A percentile compares a stretch with the other conserved stretches of the same genome.
These are phyloP conservation scores for Palythoa grandis DNA, from an alignment of 92 coral and sea anemone species.

Conservation along the genomic window DNA sequence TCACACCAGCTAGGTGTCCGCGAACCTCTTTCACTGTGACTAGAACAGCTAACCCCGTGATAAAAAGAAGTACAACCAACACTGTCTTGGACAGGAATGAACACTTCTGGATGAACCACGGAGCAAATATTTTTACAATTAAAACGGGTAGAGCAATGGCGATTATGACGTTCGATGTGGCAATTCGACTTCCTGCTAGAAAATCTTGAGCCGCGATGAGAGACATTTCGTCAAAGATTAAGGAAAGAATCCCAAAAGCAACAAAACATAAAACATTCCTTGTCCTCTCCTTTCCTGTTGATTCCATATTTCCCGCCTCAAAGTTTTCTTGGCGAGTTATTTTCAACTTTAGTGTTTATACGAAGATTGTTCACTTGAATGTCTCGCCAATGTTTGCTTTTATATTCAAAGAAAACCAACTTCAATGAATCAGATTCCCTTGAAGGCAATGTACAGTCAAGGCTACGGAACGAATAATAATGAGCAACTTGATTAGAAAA, in stretches of 20 bases:
- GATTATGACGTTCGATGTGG: conserved; percentile 74
- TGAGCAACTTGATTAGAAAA: too few species aligned
- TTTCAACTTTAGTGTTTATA: not conserved
- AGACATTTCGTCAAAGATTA: conserved; percentile 79
- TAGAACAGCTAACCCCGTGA: conserved; percentile 58
- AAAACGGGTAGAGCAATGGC: conserved; percentile 82
- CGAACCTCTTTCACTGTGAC: conserved; percentile 58
- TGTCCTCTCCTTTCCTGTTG: conserved; percentile 22
- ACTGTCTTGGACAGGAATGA: conserved; percentile 62
- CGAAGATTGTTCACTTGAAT: too few species aligned
- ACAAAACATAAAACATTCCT: conserved; percentile 70
- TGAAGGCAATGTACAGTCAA: too few species aligned
- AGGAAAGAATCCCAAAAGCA: conserved; percentile 67
- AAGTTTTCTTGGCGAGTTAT: not conserved
- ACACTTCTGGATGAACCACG: conserved; percentile 77
- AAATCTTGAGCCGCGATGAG: conserved; percentile 81
- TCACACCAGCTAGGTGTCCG: conserved; percentile 68
- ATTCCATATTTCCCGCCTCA: not conserved
- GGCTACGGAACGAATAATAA: too few species aligned
- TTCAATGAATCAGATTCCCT: too few species aligned
- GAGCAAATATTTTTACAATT: conserved; percentile 61
- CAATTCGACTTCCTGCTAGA: conserved; percentile 72
- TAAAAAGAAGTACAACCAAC: conserved; percentile 50
- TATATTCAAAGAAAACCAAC: too few species aligned
- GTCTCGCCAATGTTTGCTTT: too few species aligned